Base-by-base conservation (phyloP, 1,140 invertebrate genomes). In the Drosophila chauvacae region DNA sequence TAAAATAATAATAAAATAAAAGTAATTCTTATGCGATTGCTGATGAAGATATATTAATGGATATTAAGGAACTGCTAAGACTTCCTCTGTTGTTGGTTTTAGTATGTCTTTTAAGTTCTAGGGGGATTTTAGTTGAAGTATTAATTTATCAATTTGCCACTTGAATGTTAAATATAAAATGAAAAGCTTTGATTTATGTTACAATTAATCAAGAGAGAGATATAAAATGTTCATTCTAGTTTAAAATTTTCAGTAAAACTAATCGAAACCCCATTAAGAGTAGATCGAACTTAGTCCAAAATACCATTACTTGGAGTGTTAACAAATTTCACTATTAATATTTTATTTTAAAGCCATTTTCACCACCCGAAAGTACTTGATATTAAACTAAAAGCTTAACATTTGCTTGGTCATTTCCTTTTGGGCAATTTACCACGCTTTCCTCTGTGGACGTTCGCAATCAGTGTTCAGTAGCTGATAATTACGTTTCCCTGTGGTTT, bases 381-480 rank as follows among this genome's bases (percentile, higher is more conserved):
- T 53, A 61, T 61, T 63, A 20, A 30, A 63, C 60, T 41, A 23
- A 56, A 56, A 6, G 18, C 20, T 18, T 28, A 41, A 59, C 70
- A 42, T 44, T 50, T 11, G 44, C 44, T 16, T 37, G 45, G 53
- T 42, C 55, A 60, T 51, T 73, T 73, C 45, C 70, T 48, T 62
- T 50, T n/a, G 37, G 42, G 45, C 37, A 48, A 73, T 72, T 72
- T 44, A 71, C 44, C 48, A 72, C 69, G 69, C 69, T 72, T 72
- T 72, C 69, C 66, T 37, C 30, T 3, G 35, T 48, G 65, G 44
- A n/a, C 53, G n/a, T 10, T 50, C 11, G 69, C 68, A 71, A 72
- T 71, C 69, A 60, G 68, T 60, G 68, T 82, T 72, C 82, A 48
- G 80, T 88, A 77, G 82, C 82, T 62, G 41, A 47, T 64, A 73